phyloP scores from a whole-genome alignment of 2,797 vertebrate genomes.

The Hoplostethus atlanticus region DNA sequence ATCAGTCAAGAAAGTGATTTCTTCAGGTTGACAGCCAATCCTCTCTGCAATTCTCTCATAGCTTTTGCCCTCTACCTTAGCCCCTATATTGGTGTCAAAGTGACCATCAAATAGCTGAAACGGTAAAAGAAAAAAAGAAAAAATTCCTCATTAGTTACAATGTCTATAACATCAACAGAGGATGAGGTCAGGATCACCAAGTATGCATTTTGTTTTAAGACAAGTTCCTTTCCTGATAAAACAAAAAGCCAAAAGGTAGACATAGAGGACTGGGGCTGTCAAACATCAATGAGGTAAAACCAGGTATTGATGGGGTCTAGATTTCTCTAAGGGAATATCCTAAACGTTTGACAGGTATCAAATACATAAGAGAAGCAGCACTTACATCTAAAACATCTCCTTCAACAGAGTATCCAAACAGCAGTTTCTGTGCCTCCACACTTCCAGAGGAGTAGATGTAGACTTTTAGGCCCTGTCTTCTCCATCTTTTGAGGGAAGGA shows the following conservation, averaged over 20 bases:
- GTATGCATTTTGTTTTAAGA: no score
- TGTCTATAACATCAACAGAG: neutral
- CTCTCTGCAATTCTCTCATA: slow-evolving; percentile 91
- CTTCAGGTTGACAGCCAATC: slow-evolving; percentile 91
- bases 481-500: slow-evolving; percentile 92
- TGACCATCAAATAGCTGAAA: slow-evolving; percentile 94
- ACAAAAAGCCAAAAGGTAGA: no score
- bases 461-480: slow-evolving; percentile 89
- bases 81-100: slow-evolving; percentile 95
- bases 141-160: neutral
- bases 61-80: slow-evolving; percentile 95
- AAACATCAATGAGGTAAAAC: no score
- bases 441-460: slow-evolving; percentile 98
- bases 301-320: neutral
- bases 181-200: neutral
- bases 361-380: neutral
- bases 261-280: no score
- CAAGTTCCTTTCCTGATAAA: no score
- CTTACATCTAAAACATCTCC: slow-evolving; percentile 93
- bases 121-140: neutral
- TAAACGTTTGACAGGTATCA: neutral
- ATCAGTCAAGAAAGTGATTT: slow-evolving; percentile 95
- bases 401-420: slow-evolving; percentile 93
- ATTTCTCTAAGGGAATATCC: neutral
- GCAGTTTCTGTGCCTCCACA: slow-evolving; percentile 95